These are phyloP conservation scores for Calycopis cecrops DNA, from an alignment of 1,140 invertebrate species.

Conservation along the genomic window DNA sequence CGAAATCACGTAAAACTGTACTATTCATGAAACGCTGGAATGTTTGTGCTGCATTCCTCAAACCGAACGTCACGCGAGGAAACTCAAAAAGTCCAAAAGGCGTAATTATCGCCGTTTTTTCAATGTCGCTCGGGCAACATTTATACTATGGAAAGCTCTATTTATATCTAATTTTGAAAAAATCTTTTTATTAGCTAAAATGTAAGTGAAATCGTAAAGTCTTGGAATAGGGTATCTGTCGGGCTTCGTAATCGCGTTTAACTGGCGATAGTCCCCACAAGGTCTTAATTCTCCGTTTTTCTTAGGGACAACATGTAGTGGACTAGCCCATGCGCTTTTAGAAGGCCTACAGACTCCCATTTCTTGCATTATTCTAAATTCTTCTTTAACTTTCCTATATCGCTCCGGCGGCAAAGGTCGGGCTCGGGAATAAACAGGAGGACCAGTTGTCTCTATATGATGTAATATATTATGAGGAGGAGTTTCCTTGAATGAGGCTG, in stretches of 20 bases:
- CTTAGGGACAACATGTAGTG: constrained; percentile 22
- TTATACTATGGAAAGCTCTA: too few species aligned
- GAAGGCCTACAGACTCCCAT: constrained; percentile 23
- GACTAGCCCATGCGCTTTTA: constrained; percentile 22
- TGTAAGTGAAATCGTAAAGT: constrained; percentile 18
- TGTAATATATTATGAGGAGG: too few species aligned
- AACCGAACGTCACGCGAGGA: neutral
- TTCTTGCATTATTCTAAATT: constrained; percentile 20
- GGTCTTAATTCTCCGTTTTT: constrained; percentile 20
- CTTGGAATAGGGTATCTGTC: constrained; percentile 23
- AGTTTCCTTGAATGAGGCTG: constrained; percentile 14
- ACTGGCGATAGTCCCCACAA: too few species aligned
- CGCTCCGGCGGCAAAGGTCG: constrained; percentile 9
- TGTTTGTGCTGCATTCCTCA: neutral
- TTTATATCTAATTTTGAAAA: too few species aligned
- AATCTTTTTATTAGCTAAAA: too few species aligned
- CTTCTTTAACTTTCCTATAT: constrained; percentile 17
- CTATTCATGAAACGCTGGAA: constrained; percentile 4
- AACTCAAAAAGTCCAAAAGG: constrained; percentile 6
- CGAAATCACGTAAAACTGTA: constrained; percentile 12
- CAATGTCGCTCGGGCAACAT: too few species aligned
- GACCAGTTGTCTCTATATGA: too few species aligned
- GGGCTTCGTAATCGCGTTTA: constrained; percentile 19
- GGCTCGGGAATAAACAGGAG: constrained; percentile 10
- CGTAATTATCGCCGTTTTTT: too few species aligned